Evolutionary conservation across 2,888 invertebrate genomes (phyloP), one percentile per base, ranked within the genome.

Genomic region (Agrypnus murinus): DNA sequence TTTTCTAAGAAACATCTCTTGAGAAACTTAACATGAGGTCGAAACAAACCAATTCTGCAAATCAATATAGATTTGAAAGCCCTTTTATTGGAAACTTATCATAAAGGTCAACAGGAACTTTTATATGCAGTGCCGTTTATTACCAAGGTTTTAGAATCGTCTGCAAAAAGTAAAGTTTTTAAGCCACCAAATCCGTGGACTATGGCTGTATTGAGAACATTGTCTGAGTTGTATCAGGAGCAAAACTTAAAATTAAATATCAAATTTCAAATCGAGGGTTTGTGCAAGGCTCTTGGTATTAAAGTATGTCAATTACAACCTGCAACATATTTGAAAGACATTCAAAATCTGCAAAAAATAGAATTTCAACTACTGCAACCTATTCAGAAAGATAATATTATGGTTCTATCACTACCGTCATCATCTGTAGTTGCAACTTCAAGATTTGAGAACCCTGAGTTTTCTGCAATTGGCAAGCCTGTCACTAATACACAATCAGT

Each of bases 1-100:
- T 99, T 99, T 87, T 98, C 98, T 14, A 99, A 99, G 86, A 90
- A 99, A 67, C 97, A 99, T 87, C 99, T 99, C 99, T 89, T 99
- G 72, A 99, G 99, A 64, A 95, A 99, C 93, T 90, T 99, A 78
- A 99, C 99, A 0, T 87, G 99, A 53, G 95, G 95, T 53, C 93
- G 98, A 74, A 98, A 95, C 86, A 93, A 93, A 80, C 99, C 99
- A 0, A 98, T 99, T 79, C 88, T 98, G 38, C 90, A 92, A 81
- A 85, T 93, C 75, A 99, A 99, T 81, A 91, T 99, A 68, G 98
- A 99, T 85, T 86, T 99, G 68, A 99, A 99, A 87, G 93, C 97
- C 15, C 87, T 99, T 64, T 86, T 99, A 38, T 93, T 98, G 60
- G 99, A 99, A 86, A 99, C 99, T 0, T 99, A 97, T 86, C 94